A percentile compares a stretch with the other conserved stretches of the same genome.
phyloP scores from a whole-genome alignment of 2,888 invertebrate genomes.

The Drosophila helvetica region DNA sequence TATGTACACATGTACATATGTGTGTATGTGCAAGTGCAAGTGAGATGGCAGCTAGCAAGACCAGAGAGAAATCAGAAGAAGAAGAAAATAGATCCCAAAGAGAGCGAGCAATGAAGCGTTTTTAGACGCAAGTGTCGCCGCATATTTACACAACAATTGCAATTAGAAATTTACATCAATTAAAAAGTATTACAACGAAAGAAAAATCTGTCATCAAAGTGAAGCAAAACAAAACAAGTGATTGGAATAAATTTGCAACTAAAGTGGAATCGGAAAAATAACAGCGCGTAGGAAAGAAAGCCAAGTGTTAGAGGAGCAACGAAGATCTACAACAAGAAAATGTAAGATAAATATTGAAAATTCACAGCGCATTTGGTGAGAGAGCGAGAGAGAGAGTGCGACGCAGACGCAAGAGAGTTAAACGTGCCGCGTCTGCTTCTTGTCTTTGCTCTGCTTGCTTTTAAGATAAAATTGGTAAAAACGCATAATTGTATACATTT shows the following conservation, averaged over 20 bases:
- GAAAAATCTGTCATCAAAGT: not conserved
- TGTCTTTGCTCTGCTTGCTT: slow-evolving; percentile 30
- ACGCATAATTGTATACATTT: slow-evolving; percentile 33
- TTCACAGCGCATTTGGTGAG: slow-evolving; percentile 47
- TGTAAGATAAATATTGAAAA: slow-evolving; percentile 54
- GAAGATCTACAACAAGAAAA: slow-evolving; percentile 36
- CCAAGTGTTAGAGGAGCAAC: slow-evolving; percentile 12
- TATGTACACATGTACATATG: slow-evolving; percentile 14
- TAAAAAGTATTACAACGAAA: slow-evolving; percentile 48
- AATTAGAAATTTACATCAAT: slow-evolving; percentile 55
- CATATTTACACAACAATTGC: slow-evolving; percentile 48
- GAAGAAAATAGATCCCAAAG: slow-evolving; percentile 32
- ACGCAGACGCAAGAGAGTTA: slow-evolving; percentile 57
- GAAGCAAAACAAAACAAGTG: slow-evolving; percentile 25
- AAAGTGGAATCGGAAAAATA: slow-evolving; percentile 1
- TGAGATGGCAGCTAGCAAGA: slow-evolving; percentile 34
- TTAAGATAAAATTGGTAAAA: slow-evolving; percentile 35
- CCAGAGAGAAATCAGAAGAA: slow-evolving; percentile 27
- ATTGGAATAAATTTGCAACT: slow-evolving; percentile 31
- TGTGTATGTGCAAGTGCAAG: slow-evolving; percentile 49
- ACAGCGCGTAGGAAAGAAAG: not conserved
- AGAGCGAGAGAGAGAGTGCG: not conserved
- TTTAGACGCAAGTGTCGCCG: slow-evolving; percentile 37
- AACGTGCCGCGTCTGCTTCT: slow-evolving; percentile 32
- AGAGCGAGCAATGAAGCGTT: slow-evolving; percentile 39